Base-by-base conservation (phyloP, 2,113 vertebrate genomes). In the Nestor notabilis region DNA sequence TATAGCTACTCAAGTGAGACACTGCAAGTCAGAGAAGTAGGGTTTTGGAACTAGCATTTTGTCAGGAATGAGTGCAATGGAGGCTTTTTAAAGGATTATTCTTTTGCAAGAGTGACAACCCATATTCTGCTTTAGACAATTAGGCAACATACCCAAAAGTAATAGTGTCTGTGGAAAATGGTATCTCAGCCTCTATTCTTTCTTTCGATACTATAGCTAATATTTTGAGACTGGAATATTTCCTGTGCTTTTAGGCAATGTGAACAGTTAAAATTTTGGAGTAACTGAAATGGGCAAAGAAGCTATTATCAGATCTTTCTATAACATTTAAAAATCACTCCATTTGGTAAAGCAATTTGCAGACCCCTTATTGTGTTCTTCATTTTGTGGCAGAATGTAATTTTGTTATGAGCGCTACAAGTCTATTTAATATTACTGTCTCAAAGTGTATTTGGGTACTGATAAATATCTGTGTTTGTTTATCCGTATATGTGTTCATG, bases 281-380 rank as follows among this genome's bases (percentile, higher is more conserved):
- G 33, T 80, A 46, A 82, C 33, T 70, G 35, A 90, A 95, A 83
- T 43, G 39, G n/a, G n/a, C 55, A 75, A 85, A 89, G 72, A 89
- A 91, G 11, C 15, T 89, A 28, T 66, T 87, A 56, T 78, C 64
- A 82, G 69, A 80, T 79, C 52, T 72, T 52, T 53, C 60, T 56
- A 3, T 60, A 84, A 44, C 46, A 21, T 93, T 82, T 78, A 43
- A 55, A 66, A 94, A 76, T 63, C 28, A 17, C 24, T 90, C n/a
- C 29, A 16, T 63, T 96, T 96, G 86, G 66, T 83, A 88, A 96
- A 92, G n/a, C 41, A 6, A 89, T 80, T 95, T 82, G 44, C 31
- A 95, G 65, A 43, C 64, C 35, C 47, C 52, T 47, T 37, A 3
- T 31, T 79, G 68, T 80, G 72, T 49, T 86, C 93, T 79, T 77